These are phyloP conservation scores for Andrena minutula DNA, from an alignment of 2,888 invertebrate species.

Conservation along the genomic window DNA sequence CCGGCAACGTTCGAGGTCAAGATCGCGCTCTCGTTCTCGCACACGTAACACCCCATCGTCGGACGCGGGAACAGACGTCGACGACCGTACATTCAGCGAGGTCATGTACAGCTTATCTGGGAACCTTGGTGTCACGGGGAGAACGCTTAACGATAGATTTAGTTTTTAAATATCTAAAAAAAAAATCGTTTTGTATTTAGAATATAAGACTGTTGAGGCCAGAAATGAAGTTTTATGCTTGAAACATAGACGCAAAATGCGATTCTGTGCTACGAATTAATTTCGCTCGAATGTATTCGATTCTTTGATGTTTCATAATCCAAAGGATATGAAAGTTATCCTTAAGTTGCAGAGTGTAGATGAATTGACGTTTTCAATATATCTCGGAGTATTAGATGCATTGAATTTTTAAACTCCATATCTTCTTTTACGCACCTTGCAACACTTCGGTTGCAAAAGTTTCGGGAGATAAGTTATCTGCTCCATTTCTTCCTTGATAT, in stretches of 20 bases:
- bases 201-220: constrained; percentile 66
- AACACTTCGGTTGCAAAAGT: background rate
- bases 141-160: constrained; percentile 83
- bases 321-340: constrained; percentile 8
- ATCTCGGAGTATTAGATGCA: constrained; percentile 14
- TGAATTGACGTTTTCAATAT: constrained; percentile 23
- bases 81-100: constrained; percentile 82
- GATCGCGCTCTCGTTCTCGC: constrained; percentile 80
- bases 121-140: constrained; percentile 81
- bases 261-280: constrained; percentile 22
- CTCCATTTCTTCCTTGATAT: constrained; percentile 1
- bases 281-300: constrained; percentile 10
- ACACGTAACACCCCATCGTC: constrained; percentile 72
- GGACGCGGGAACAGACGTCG: constrained; percentile 73
- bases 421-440: background rate
- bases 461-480: background rate
- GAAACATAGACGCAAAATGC: constrained; percentile 36
- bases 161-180: constrained; percentile 73
- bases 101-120: constrained; percentile 82
- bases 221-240: constrained; percentile 61
- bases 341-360: constrained; percentile 14
- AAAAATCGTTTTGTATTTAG: constrained; percentile 66
- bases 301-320: constrained; percentile 26
- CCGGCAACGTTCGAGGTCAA: constrained; percentile 75
- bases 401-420: constrained; percentile 36